Conservation (phyloP, 2,113 vertebrate genomes). For the Labeo catla region DNA sequence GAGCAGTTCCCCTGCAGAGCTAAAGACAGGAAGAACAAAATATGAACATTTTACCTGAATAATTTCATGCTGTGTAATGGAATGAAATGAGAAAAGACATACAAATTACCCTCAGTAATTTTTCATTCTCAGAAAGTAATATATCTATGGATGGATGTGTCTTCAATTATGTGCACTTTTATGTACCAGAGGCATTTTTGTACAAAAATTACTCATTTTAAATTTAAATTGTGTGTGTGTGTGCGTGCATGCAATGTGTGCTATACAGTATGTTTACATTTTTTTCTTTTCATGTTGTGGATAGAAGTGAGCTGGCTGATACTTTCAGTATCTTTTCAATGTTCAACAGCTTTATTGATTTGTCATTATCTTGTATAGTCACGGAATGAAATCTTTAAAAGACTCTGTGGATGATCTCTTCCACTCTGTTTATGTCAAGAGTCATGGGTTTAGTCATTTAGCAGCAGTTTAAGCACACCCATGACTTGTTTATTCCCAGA, state of each 20-base stretch:
- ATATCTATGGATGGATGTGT: neutral
- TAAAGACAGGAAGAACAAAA: neutral
- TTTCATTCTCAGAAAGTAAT: neutral
- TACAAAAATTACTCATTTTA: neutral
- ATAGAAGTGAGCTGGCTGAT: neutral
- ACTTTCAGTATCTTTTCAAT: neutral
- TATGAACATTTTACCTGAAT: neutral
- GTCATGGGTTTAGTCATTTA: constrained; percentile 11
- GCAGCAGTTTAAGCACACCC: constrained; percentile 2
- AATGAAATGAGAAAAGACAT: constrained; percentile 21
- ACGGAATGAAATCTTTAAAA: neutral
- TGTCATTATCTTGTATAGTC: neutral
- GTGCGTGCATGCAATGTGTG: neutral
- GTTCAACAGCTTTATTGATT: neutral
- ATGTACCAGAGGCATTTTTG: neutral
- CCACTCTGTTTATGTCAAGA: neutral
- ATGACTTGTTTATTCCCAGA: constrained; percentile 26
- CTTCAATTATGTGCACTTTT: neutral
- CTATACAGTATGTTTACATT: neutral
- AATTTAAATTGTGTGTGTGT: neutral
- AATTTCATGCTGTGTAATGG: constrained; percentile 30
- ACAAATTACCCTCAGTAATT: neutral
- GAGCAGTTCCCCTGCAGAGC: constrained; percentile 15
- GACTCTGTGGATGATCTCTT: neutral
- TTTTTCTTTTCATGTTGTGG: neutral